A percentile compares a stretch with the other conserved stretches of the same genome.
phyloP scores from a whole-genome alignment of 2,888 invertebrate genomes.

The Aelia acuminata region DNA sequence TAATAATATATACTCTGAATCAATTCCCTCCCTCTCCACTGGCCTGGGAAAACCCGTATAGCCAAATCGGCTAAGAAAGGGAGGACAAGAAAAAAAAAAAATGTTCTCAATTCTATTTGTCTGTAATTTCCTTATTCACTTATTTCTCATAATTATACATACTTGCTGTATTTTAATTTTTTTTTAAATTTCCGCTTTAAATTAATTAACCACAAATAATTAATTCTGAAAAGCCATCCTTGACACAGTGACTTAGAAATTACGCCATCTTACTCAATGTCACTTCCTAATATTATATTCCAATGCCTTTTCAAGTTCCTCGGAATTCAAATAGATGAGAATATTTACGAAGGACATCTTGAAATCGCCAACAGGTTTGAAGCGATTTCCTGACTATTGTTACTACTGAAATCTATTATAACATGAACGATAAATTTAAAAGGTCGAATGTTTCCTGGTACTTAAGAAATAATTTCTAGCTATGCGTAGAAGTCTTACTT shows the following conservation, averaged over 20 bases:
- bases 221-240: not conserved
- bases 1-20: no score
- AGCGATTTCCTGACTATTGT: not conserved
- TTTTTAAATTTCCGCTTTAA: not conserved
- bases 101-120: no score
- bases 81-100: no score
- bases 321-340: not conserved
- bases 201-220: not conserved
- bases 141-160: not conserved
- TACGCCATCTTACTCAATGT: not conserved
- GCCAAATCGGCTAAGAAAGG: no score
- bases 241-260: conserved; percentile 34
- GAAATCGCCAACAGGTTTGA: not conserved
- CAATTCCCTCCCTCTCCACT: no score
- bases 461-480: no score
- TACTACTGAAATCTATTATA: not conserved
- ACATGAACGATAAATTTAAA: no score
- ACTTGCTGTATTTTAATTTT: not conserved
- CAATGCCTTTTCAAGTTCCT: conserved; percentile 10
- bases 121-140: no score
- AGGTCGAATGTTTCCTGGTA: no score
- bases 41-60: no score
- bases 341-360: not conserved
- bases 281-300: conserved; percentile 30
- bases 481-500: no score